Evolutionary conservation across 2,888 invertebrate species (phyloP).

Genomic region (Tetheella fluctuosa): DNA sequence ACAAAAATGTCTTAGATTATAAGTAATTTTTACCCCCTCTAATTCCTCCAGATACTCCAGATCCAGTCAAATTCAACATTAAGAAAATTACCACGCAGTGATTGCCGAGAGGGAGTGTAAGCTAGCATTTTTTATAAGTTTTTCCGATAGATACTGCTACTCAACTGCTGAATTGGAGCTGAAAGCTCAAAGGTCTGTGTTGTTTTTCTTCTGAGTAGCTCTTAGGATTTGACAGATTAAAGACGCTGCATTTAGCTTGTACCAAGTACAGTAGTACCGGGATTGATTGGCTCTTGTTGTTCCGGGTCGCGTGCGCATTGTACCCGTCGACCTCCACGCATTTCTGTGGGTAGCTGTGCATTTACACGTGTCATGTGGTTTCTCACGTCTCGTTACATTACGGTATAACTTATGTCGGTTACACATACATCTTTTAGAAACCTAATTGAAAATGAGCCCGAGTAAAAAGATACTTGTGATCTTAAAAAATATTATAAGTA

Average conservation of each 20-base stretch:
- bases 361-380: conserved; percentile 14
- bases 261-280: conserved; percentile 14
- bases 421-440: background rate
- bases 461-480: too few species aligned
- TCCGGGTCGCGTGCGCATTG: conserved; percentile 31
- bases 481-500: background rate
- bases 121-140: background rate
- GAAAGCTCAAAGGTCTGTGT: background rate
- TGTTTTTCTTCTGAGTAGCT: background rate
- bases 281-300: conserved; percentile 39
- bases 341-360: conserved; percentile 20
- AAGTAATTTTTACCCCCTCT: too few species aligned
- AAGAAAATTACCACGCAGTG: too few species aligned
- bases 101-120: too few species aligned
- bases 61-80: too few species aligned
- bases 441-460: background rate
- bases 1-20: too few species aligned
- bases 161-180: background rate
- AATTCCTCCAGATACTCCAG: too few species aligned
- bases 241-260: background rate
- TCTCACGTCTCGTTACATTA: conserved; percentile 12
- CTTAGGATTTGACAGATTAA: background rate
- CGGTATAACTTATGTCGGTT: conserved; percentile 11
- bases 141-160: background rate
- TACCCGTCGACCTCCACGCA: conserved; percentile 23